Percentiles rank a stretch among this genome's conserved stretches.
Evolutionary conservation across 2,113 vertebrate genomes (phyloP).

Genomic region (Cisticola juncidis): DNA sequence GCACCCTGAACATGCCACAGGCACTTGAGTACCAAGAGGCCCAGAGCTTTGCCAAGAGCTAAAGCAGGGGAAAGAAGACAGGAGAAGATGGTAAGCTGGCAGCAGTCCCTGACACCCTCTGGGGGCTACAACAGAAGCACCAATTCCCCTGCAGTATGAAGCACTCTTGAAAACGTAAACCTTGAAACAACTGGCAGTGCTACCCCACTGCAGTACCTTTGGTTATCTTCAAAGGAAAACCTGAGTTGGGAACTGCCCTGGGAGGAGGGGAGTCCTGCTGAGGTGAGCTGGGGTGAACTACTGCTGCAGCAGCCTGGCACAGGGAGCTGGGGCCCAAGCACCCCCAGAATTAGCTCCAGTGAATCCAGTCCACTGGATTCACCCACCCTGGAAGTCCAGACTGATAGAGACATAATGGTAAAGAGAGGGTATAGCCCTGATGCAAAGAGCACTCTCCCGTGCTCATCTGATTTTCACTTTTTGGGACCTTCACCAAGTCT

Average conservation of each 20-base stretch:
- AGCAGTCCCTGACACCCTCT: background rate
- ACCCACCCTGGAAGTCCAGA: background rate
- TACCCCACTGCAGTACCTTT: background rate
- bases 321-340: background rate
- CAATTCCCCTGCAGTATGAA: background rate
- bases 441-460: background rate
- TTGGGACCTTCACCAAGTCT: background rate
- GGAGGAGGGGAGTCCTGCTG: background rate
- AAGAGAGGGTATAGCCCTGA: background rate
- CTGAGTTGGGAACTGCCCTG: background rate
- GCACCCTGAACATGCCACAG: background rate
- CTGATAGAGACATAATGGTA: fast-evolving
- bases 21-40: fast-evolving
- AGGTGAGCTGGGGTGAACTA: background rate
- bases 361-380: background rate
- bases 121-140: background rate
- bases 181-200: background rate
- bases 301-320: background rate
- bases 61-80: background rate
- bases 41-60: background rate
- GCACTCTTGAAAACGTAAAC: background rate
- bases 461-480: background rate
- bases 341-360: background rate
- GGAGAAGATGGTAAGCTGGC: background rate
- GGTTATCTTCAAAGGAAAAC: background rate